phyloP scores from a whole-genome alignment of 2,113 vertebrate species.

The Malurus elegans region DNA sequence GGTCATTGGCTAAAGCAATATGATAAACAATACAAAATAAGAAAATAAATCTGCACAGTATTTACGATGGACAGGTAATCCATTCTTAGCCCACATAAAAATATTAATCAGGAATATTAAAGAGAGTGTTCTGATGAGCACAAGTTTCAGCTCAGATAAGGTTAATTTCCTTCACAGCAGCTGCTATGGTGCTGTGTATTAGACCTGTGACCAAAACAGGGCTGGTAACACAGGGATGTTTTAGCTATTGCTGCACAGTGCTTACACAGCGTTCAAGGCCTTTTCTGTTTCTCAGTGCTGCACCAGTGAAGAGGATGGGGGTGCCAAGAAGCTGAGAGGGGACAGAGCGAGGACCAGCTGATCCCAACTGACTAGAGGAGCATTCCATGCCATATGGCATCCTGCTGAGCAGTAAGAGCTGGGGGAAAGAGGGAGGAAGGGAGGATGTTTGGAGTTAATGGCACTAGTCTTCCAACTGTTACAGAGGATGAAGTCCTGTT shows the following conservation, averaged over 20 bases:
- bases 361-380: not conserved
- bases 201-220: not conserved
- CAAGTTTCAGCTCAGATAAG: not conserved
- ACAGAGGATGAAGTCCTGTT: not conserved
- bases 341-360: not conserved
- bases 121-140: not conserved
- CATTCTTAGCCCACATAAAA: not conserved
- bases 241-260: not conserved
- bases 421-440: not conserved
- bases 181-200: not conserved
- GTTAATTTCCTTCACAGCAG: not conserved
- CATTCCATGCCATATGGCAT: not conserved
- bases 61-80: not conserved
- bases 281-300: not conserved
- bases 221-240: not conserved
- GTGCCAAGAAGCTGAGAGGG: not conserved
- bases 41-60: not conserved
- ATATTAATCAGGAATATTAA: not conserved
- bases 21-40: not conserved
- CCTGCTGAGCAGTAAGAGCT: not conserved
- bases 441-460: rapidly evolving
- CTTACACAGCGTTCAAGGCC: not conserved
- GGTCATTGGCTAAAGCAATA: not conserved
- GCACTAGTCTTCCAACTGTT: not conserved
- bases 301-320: not conserved